Conservation (phyloP, 2,797 vertebrate genomes). For the Sebastes dallii region DNA sequence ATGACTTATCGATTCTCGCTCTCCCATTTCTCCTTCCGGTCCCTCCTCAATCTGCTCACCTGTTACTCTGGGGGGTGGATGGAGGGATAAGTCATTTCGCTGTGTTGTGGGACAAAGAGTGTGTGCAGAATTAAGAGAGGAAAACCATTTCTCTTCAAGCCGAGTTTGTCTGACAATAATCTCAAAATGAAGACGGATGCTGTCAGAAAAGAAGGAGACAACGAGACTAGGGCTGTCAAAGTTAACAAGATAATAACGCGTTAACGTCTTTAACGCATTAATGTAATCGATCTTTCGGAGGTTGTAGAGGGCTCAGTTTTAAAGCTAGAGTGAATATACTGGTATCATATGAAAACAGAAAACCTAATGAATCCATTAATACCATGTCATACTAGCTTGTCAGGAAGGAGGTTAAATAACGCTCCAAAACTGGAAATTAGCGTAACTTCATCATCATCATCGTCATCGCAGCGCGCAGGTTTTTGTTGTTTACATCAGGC, state of each 20-base stretch:
- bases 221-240: neutral
- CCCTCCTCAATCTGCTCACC: conserved; percentile 65
- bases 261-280: too few species aligned
- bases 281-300: too few species aligned
- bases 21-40: conserved; percentile 50
- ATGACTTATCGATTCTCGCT: conserved; percentile 80
- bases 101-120: conserved; percentile 1
- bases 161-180: neutral
- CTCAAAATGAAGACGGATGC: conserved; percentile 30
- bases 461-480: too few species aligned
- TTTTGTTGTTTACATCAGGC: too few species aligned
- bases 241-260: neutral
- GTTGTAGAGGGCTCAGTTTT: too few species aligned
- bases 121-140: conserved; percentile 31
- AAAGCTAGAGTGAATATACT: too few species aligned
- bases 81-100: conserved; percentile 31
- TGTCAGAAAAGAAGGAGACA: neutral
- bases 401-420: too few species aligned
- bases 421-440: too few species aligned
- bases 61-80: conserved; percentile 53
- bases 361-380: too few species aligned
- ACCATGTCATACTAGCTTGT: too few species aligned
- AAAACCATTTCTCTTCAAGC: conserved; percentile 4
- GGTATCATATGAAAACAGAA: too few species aligned
- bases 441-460: too few species aligned